Conservation (phyloP, 2,113 vertebrate genomes). For the Natator depressus region DNA sequence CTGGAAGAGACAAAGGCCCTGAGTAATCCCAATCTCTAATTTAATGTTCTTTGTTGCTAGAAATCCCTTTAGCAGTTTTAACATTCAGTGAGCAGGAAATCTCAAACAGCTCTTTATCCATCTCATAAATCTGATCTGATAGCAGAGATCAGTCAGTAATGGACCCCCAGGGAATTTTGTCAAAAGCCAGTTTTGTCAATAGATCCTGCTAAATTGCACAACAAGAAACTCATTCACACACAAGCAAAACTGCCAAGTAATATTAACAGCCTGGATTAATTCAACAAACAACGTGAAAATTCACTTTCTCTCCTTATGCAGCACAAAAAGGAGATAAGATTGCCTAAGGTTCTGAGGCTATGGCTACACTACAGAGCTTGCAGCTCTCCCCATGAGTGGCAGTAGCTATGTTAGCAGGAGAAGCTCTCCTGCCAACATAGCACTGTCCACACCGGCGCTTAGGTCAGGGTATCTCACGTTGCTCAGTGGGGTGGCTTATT, state of each 20-base stretch:
- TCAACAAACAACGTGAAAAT: not conserved
- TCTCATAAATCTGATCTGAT: constrained; percentile 16
- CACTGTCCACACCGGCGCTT: not conserved
- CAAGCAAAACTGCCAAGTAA: not conserved
- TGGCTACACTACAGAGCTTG: not conserved
- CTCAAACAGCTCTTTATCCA: constrained; percentile 32
- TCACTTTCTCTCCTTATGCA: not conserved
- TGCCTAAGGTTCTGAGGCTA: not conserved
- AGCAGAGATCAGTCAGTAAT: constrained; percentile 9
- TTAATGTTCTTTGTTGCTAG: constrained; percentile 28
- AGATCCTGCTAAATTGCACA: not conserved
- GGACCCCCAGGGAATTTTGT: not conserved
- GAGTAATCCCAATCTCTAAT: not conserved
- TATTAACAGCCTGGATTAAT: not conserved
- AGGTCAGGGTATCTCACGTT: not conserved
- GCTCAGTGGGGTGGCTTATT: not conserved
- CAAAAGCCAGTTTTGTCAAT: not conserved
- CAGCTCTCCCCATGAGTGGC: not conserved
- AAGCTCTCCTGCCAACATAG: not conserved
- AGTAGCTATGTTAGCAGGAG: not conserved
- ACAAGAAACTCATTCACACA: not conserved
- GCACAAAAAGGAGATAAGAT: not conserved
- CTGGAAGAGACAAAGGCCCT: not conserved
- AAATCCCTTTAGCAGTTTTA: constrained; percentile 40
- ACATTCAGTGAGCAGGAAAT: constrained; percentile 29